phyloP scores from a whole-genome alignment of 2,797 vertebrate genomes.

The Anomalospiza imberbis region DNA sequence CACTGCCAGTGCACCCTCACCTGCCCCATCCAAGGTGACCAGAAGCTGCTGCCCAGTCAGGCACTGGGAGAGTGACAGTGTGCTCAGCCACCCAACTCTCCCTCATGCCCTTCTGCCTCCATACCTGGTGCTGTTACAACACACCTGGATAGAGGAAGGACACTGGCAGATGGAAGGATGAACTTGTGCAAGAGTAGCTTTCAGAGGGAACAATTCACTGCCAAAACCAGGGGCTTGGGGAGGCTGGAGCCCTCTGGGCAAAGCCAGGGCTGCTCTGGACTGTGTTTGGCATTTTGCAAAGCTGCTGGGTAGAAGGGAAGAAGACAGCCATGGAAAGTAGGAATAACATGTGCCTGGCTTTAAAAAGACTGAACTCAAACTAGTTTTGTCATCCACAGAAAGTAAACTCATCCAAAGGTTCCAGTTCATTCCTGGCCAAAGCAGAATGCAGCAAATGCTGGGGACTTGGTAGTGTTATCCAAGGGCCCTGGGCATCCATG shows the following conservation, averaged over 20 bases:
- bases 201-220: not conserved
- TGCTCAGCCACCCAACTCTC: not conserved
- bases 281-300: not conserved
- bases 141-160: not conserved
- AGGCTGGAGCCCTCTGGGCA: not conserved
- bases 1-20: rapidly evolving
- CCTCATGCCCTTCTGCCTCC: not conserved
- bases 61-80: not conserved
- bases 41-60: not conserved
- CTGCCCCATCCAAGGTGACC: not conserved
- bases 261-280: not conserved
- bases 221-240: not conserved
- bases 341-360: not conserved
- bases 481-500: not conserved
- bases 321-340: not conserved
- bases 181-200: not conserved
- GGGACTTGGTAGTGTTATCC: not conserved
- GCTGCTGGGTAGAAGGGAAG: not conserved
- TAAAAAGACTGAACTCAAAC: not conserved
- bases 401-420: not conserved
- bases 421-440: not conserved
- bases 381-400: not conserved
- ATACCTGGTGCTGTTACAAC: not conserved
- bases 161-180: not conserved
- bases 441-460: not conserved